A percentile compares a stretch with the other conserved stretches of the same genome.
Conservation (phyloP, 2,888 invertebrate species). For the Campaea margaritaria region DNA sequence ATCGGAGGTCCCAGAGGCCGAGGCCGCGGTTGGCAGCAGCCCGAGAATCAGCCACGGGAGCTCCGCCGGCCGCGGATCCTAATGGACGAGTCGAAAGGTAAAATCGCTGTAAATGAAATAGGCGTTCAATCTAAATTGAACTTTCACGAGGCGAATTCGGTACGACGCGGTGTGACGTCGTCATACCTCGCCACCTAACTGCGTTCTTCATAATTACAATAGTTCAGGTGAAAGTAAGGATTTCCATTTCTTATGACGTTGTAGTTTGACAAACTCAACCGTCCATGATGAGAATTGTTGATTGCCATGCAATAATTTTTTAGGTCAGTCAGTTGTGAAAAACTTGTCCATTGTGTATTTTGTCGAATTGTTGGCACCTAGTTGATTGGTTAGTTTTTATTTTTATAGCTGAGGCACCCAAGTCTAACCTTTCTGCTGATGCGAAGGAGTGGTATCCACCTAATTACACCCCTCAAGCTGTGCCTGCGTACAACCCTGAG, state of each 20-base stretch:
- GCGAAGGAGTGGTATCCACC: constrained; percentile 87
- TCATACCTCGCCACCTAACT: constrained; percentile 60
- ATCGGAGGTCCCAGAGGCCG: constrained; percentile 80
- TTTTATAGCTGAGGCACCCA: constrained; percentile 65
- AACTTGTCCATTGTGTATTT: constrained; percentile 7
- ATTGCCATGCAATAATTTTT: constrained; percentile 47
- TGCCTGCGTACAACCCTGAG: constrained; percentile 62
- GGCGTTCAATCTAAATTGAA: constrained; percentile 30
- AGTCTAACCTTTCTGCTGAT: constrained; percentile 82
- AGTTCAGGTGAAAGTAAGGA: constrained; percentile 80
- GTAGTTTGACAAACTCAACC: constrained; percentile 65
- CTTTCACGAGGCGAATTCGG: constrained; percentile 56
- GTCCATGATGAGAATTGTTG: constrained; percentile 50
- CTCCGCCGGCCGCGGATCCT: constrained; percentile 75
- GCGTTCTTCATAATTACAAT: constrained; percentile 66
- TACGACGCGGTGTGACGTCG: constrained; percentile 57
- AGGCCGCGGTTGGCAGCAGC: constrained; percentile 81
- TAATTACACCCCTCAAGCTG: constrained; percentile 73
- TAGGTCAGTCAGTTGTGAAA: constrained; percentile 45
- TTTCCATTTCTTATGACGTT: constrained; percentile 80
- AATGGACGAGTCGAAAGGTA: constrained; percentile 73
- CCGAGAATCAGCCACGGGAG: constrained; percentile 77
- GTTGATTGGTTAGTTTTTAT: constrained; percentile 14
- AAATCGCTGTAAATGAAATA: constrained; percentile 7
- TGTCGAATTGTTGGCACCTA: constrained; percentile 24